Evolutionary conservation across 1,140 invertebrate genomes (phyloP), one percentile per base, ranked within the genome.

Genomic region (Caerostris extrusa): DNA sequence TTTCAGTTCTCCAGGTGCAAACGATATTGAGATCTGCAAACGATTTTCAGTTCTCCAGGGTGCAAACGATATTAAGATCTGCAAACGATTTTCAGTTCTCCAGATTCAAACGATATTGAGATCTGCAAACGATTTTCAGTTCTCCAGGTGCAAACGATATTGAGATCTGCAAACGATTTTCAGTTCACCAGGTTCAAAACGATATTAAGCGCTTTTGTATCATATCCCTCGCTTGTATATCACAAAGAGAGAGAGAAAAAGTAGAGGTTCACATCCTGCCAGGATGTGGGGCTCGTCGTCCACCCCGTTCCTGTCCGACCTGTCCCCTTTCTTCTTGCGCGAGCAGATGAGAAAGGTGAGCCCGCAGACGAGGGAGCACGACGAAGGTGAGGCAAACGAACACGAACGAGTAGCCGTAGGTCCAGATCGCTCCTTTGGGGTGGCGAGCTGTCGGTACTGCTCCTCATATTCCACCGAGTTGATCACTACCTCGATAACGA

Each of bases 201-300:
- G 34, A 34, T 34, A 34, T 34, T 34, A 34, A 34, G 34, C 34
- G 34, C 34, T 34, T 34, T 34, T 34, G 34, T 34, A 34, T 34
- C 34, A 34, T 34, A 34, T 34, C 34, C 34, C 34, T 34, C 34
- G 34, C 34, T 34, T 34, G 34, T 34, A 34, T 34, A 34, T 34
- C 34, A 34, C 34, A 34, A n/a, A n/a, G 60, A 10, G 12, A 5
- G 61, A 64, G 12, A 64, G 58, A 64, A 64, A 10, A 64, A 5
- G 5, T 4, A 10, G 61, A 19, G 34, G 71, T 14, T 92, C 69
- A 93, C 67, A 94, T 88, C 96, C 98, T 97, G 94, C 98, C 98
- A 98, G 97, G 94, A 97, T 98, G 19, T 97, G 98, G 0, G 98
- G 97, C 95, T 98, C 98, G 95, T 98, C 98, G 50, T 98, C 98